Base-by-base conservation (phyloP, 2,797 vertebrate species). In the Cyprinodon diabolis region DNA sequence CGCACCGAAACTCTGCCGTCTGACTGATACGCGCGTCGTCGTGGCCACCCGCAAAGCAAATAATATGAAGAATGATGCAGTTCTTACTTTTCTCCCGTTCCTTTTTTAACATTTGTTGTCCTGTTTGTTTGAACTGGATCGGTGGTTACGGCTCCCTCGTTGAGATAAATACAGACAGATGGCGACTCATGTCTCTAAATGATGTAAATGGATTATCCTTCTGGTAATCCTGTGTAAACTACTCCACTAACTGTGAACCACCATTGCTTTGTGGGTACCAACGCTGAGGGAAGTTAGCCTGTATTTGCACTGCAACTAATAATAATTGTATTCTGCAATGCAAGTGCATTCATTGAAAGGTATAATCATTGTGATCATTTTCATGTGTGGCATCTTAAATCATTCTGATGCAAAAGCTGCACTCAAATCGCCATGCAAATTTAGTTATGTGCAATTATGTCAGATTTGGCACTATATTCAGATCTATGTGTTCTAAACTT, bases 141-240 rank as follows among this genome's bases (percentile, higher is more conserved):
- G 71, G 66, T 65, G 52, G 69, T 43, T 74, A 70, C 77, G 80
- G 85, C 81, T 91, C 80, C 76, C 86, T 90, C 73, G 47, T 87
- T 83, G 90, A 69, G 91, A 86, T 93, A 90, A 93, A 88, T 82
- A 81, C 84, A 86, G 84, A 91, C 94, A 95, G 95, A 95, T 95
- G 94, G 94, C 87, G 88, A 92, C 90, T 94, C 91, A 93, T 93
- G 93, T 90, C 86, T 87, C 85, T 91, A 93, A 93, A 93, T 93
- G 89, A 89, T 87, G 82, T 90, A 91, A 94, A 80, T 92, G 92
- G 94, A 94, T 95, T 93, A 95, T 92, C 90, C 82, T 30, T 43
- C 43, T 60, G 56, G 82, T 95, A 94, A 95, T 94, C 94, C 92
- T 76, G 87, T 95, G 90, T 92, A 94, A 94, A 93, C 90, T 90